Base-by-base conservation (phyloP, 1,140 invertebrate genomes). In the Marisa cornuarietis region DNA sequence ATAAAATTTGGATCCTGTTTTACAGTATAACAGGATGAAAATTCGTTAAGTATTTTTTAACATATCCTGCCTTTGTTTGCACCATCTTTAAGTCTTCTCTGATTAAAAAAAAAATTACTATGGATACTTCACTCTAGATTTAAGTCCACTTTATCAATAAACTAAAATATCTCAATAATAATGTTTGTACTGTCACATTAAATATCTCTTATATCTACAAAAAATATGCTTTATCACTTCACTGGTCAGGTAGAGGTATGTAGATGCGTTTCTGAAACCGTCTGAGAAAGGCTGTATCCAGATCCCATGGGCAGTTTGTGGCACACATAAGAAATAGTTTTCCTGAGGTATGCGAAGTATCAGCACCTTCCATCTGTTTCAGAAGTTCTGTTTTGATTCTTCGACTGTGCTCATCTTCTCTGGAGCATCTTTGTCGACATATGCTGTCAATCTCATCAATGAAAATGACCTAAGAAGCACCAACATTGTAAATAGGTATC, bases 271-370 rank as follows among this genome's bases (percentile, higher is more conserved):
- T 92, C 83, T 94, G 92, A 85, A 94, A 94, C 54, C 93, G 86
- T 81, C 93, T 86, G 49, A 93, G 83, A 83, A 94, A 93, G 16
- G 93, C 93, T 7, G 91, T 84, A 86, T 94, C 94, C 49, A 94
- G 87, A 78, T 94, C 93, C 93, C 93, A 94, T 9, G 94, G 94
- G 87, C 93, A 93, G 87, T 94, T 94, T 22, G 94, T 94, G 13
- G 93, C 93, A 85, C 92, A 92, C 51, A 94, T 85, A 10, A 94
- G 81, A 79, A 93, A 91, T 63, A 92, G 85, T 51, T 87, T 84
- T 58, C 90, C 88, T 24, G 68, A 69, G 24, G 49, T 73, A 22
- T 82, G 87, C n/a, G 83, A 81, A 71, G 84, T 88, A 49, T 90
- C 86, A 80, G 90, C 90, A 49, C 90, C 91, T 81, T 92, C 90